phyloP scores from a whole-genome alignment of 2,888 invertebrate species.

The Molorchus minor region DNA sequence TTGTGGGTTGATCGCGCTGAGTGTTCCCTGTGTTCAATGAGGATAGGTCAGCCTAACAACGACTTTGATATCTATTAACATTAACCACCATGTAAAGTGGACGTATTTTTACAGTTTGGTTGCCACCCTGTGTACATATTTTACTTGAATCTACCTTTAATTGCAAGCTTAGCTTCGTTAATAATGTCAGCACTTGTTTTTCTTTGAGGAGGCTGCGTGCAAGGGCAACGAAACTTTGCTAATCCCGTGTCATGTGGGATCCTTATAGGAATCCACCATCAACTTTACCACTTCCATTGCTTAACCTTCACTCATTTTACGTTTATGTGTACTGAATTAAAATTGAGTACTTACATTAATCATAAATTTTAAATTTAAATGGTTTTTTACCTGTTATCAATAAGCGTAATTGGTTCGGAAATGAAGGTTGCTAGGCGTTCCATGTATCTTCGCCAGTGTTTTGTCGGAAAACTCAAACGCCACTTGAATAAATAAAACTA shows the following conservation, averaged over 20 bases:
- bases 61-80: not conserved
- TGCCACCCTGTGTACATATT: not conserved
- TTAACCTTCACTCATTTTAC: constrained; percentile 9
- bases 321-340: not conserved
- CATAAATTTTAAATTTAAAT: constrained; percentile 2
- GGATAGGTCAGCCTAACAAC: too few relatives aligned
- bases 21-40: too few relatives aligned
- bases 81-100: not conserved
- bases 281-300: constrained; percentile 43
- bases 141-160: constrained; percentile 52
- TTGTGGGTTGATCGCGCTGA: too few relatives aligned
- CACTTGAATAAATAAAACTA: constrained; percentile 46
- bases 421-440: not conserved
- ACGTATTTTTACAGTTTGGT: not conserved
- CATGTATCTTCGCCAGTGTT: constrained; percentile 8
- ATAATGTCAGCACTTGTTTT: constrained; percentile 85
- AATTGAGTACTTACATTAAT: not conserved
- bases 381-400: constrained; percentile 5
- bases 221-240: constrained; percentile 64
- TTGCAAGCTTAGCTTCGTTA: constrained; percentile 77
- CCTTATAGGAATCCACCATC: constrained; percentile 37
- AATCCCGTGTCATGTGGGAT: constrained; percentile 45
- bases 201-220: constrained; percentile 69
- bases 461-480: constrained; percentile 22
- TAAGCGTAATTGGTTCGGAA: constrained; percentile 7